Evolutionary conservation across 2,888 invertebrate species (phyloP), one percentile per base, ranked within the genome.

Genomic region (Ectropis crepuscularia): DNA sequence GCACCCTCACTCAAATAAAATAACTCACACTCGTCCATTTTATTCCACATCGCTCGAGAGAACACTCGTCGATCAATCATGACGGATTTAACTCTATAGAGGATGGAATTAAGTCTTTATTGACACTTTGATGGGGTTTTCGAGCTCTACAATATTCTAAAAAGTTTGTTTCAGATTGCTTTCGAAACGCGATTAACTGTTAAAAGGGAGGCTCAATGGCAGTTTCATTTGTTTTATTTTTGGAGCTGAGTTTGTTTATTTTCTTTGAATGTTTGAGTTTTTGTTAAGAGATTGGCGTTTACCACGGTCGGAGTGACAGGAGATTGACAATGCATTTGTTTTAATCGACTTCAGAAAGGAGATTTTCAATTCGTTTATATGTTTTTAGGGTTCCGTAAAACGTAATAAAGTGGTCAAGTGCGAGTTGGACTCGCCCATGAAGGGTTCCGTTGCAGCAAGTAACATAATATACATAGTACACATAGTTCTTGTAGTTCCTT

Each of bases 61-160:
- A 76, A 79, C 75, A 80, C 75, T 75, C 74, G 80, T 80, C 85
- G 75, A 89, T 89, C 89, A 85, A 89, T 89, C 89, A 88, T 83
- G 75, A 59, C 63, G 85, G 86, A 81, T 86, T 86, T 85, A 51
- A 81, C 81, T 80, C 72, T 74, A 75, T 75, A 72, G 76, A 63
- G 57, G 58, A 57, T 53, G 51, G 71, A 70, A 68, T 71, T 72
- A 72, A 74, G 69, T 67, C 70, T 67, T 74, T 67, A 73, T 70
- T 74, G 74, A 72, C 69, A 70, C 65, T 63, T 68, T 49, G 65
- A 74, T 71, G 57, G 68, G 60, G 68, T 63, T 68, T 45, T 46
- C 57, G 53, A 45, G 48, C 49, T 50, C 28, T 5, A 36, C 48
- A 58, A 63, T 63, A 55, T 55, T 59, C 55, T 59, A 63, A 63